phyloP scores from a whole-genome alignment of 2,113 vertebrate species.

The Ciconia stormi region DNA sequence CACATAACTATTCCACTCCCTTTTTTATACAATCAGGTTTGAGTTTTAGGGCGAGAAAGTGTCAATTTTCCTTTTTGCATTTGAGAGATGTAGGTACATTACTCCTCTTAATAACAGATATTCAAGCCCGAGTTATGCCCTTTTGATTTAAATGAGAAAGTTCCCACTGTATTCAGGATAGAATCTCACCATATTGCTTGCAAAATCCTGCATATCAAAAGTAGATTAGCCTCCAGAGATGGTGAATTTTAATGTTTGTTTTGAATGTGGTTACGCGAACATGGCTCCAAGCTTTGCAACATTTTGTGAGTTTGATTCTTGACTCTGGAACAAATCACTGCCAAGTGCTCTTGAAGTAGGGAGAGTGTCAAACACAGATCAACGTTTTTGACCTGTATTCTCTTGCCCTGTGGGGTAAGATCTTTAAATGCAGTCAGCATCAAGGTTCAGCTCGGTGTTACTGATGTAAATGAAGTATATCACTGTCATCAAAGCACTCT shows the following conservation, averaged over 20 bases:
- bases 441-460: constrained; percentile 46
- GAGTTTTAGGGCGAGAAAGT: background rate
- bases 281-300: constrained; percentile 19
- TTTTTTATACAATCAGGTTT: background rate
- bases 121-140: background rate
- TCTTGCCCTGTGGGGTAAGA: constrained; percentile 58
- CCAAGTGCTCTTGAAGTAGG: constrained; percentile 53
- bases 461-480: constrained; percentile 57
- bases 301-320: constrained; percentile 43
- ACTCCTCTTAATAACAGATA: background rate
- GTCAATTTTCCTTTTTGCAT: background rate
- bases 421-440: constrained; percentile 59
- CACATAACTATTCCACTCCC: background rate
- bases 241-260: constrained; percentile 48
- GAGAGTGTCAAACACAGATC: constrained; percentile 51
- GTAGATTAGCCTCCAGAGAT: constrained; percentile 12
- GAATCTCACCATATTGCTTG: background rate
- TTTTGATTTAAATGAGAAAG: background rate
- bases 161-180: background rate
- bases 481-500: constrained; percentile 50
- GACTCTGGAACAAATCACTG: constrained; percentile 54
- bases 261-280: constrained; percentile 7
- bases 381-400: constrained; percentile 56
- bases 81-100: background rate
- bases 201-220: background rate